phyloP scores from a whole-genome alignment of 2,888 invertebrate species.

The Drosophila kambysellisi region DNA sequence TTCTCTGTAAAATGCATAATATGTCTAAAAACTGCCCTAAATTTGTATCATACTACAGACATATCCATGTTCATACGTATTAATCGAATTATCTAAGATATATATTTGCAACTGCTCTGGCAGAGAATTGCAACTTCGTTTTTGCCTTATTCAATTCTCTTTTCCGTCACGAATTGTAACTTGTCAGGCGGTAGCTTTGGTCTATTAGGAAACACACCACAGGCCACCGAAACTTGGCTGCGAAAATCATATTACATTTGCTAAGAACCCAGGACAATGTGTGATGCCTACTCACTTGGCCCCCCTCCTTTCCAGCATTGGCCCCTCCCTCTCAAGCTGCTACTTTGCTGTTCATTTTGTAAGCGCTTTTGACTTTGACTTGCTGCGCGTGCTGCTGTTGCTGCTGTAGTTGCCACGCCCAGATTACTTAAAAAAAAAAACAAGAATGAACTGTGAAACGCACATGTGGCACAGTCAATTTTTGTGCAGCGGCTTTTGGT shows the following conservation, averaged over 20 bases:
- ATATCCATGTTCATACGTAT: fast-evolving
- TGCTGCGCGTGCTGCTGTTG: conserved; percentile 69
- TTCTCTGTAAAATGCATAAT: neutral
- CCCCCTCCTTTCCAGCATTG: neutral
- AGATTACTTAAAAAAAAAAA: conserved; percentile 2
- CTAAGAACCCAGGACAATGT: conserved; percentile 52
- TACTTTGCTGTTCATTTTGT: conserved; percentile 11
- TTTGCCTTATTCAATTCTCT: neutral
- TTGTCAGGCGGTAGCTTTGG: conserved; percentile 73
- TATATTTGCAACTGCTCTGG: neutral
- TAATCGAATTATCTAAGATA: neutral
- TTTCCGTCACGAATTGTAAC: conserved; percentile 56
- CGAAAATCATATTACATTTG: conserved; percentile 75
- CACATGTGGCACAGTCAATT: conserved; percentile 58
- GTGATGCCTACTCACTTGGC: conserved; percentile 10
- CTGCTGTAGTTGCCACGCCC: conserved; percentile 63
- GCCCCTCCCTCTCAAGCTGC: neutral
- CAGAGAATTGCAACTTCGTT: conserved; percentile 35
- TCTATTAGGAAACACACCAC: conserved; percentile 69
- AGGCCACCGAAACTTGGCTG: conserved; percentile 44
- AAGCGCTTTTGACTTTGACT: conserved; percentile 58
- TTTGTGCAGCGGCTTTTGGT: conserved; percentile 76
- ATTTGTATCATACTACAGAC: neutral
- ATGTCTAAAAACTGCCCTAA: neutral
- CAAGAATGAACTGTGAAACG: conserved; percentile 46